Evolutionary conservation across 2,113 vertebrate genomes (phyloP).

Genomic region (Ameiurus melas): DNA sequence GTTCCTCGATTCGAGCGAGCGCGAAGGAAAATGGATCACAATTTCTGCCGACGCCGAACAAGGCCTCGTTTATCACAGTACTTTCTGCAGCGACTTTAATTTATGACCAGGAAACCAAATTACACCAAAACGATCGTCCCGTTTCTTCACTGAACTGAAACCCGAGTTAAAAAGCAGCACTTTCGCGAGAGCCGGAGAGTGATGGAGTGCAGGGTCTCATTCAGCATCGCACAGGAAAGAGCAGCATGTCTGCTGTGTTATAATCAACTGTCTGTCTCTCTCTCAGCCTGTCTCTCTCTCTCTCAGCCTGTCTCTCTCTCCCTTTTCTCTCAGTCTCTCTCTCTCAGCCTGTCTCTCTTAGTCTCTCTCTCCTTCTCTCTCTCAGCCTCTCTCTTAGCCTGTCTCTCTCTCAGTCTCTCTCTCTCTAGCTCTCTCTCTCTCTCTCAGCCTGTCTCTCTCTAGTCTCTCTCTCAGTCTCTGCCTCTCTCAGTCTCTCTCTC

Average conservation of each 20-base stretch:
- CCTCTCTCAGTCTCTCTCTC: not conserved
- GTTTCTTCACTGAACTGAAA: not conserved
- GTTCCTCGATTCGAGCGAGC: not conserved
- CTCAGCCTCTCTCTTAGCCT: not conserved
- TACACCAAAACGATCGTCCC: not conserved
- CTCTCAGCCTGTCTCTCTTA: not conserved
- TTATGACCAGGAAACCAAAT: conserved; percentile 15
- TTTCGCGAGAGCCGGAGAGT: not conserved
- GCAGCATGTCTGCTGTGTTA: not conserved
- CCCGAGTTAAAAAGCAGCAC: not conserved
- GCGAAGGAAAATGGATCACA: not conserved
- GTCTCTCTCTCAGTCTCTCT: not conserved
- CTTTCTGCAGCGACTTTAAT: not conserved
- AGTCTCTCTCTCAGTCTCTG: not conserved
- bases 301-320: not conserved
- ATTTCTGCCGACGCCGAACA: not conserved
- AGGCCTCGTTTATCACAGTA: not conserved
- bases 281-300: not conserved
- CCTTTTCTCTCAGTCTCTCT: not conserved
- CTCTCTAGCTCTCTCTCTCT: no score
- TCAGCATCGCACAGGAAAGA: not conserved
- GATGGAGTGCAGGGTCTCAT: not conserved
- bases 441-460: no score
- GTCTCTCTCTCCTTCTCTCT: no score
- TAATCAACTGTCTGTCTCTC: not conserved